Evolutionary conservation across 2,888 invertebrate genomes (phyloP).

Genomic region (Acanthosoma haemorrhoidale): DNA sequence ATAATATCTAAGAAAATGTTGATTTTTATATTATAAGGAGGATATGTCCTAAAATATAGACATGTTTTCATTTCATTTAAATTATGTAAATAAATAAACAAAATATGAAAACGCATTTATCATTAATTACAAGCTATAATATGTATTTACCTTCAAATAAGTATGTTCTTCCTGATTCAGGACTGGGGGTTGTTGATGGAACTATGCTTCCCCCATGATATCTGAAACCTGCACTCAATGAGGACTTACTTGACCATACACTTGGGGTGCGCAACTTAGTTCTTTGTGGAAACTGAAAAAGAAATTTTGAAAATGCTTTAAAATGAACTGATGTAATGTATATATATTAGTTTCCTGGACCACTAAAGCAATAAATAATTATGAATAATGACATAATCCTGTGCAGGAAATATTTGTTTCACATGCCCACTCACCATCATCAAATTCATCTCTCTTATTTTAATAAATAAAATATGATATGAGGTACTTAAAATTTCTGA

Average conservation of each 20-base stretch:
- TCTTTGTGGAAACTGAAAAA: conserved; percentile 59
- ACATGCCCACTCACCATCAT: not conserved
- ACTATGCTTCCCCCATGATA: conserved; percentile 82
- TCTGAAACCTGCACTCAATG: conserved; percentile 76
- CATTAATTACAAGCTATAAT: not conserved
- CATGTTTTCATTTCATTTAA: too few relatives aligned
- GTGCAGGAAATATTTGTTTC: not conserved
- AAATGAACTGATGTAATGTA: not conserved
- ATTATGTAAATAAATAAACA: too few relatives aligned
- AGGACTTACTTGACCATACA: conserved; percentile 89
- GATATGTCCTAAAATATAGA: too few relatives aligned
- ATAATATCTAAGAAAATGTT: too few relatives aligned
- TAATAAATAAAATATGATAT: not conserved
- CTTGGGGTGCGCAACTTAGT: conserved; percentile 78
- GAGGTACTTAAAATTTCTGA: conserved; percentile 2
- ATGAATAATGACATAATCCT: not conserved
- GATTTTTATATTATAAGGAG: too few relatives aligned
- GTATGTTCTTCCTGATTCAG: conserved; percentile 83
- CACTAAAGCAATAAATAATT: not conserved
- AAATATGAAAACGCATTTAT: too few relatives aligned
- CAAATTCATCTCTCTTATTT: too few relatives aligned
- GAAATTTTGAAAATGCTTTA: conserved; percentile 20
- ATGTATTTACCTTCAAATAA: conserved; percentile 70
- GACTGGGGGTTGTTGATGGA: conserved; percentile 76
- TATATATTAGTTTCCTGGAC: not conserved